These are phyloP conservation scores for Micropoecilia bifurca DNA, from an alignment of 2,797 vertebrate species.

Conservation along the genomic window DNA sequence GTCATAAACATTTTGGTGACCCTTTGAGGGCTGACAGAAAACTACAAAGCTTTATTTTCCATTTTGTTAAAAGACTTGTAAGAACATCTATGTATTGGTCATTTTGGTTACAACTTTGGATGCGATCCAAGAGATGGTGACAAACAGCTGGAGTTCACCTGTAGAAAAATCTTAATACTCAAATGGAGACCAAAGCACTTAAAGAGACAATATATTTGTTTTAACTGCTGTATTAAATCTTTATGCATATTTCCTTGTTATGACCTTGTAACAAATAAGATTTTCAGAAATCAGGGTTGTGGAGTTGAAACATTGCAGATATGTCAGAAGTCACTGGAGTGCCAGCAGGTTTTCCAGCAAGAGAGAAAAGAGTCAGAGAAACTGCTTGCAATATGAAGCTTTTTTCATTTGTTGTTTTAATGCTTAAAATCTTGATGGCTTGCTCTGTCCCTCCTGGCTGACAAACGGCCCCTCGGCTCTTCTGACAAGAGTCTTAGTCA, in stretches of 20 bases:
- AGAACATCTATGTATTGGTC: not conserved
- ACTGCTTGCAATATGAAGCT: not conserved
- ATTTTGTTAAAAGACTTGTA: not conserved
- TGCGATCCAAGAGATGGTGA: not conserved
- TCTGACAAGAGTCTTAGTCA: not conserved
- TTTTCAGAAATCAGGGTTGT: not conserved
- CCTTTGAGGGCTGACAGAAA: slow-evolving; percentile 9
- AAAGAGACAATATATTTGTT: not conserved
- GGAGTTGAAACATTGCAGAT: not conserved
- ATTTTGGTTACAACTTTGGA: not conserved
- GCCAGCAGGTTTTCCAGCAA: not conserved
- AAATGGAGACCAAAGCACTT: not conserved
- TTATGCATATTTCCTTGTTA: not conserved
- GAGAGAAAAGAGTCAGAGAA: not conserved
- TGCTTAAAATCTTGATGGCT: not conserved
- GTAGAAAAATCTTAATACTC: not conserved
- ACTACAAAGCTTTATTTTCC: not conserved
- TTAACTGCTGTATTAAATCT: not conserved
- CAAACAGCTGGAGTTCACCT: not conserved
- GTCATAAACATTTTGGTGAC: no score
- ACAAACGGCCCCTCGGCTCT: not conserved
- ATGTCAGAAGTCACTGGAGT: not conserved
- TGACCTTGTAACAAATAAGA: not conserved
- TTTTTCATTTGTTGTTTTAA: not conserved
- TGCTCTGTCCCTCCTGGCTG: not conserved